phyloP scores from a whole-genome alignment of 2,113 vertebrate species.

The Epinephelus lanceolatus region DNA sequence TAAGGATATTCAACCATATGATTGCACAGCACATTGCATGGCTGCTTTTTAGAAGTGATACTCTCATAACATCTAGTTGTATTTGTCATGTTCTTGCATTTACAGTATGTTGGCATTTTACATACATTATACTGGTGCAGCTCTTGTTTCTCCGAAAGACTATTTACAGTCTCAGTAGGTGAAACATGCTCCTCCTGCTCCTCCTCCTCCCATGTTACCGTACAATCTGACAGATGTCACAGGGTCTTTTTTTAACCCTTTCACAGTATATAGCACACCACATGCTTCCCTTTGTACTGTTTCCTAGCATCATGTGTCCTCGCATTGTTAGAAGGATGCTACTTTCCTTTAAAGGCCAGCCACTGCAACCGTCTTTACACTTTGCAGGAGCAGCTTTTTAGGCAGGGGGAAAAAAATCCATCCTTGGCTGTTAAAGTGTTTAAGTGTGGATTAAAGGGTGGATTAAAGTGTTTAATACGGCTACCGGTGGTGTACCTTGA shows the following conservation, averaged over 20 bases:
- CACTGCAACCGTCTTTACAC: constrained; percentile 5
- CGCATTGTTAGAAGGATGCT: neutral
- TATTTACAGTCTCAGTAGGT: constrained; percentile 6
- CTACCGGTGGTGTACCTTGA: constrained; percentile 31
- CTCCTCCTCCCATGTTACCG: neutral
- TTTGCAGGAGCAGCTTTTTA: constrained; percentile 33
- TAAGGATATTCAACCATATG: no score
- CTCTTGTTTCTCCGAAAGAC: neutral
- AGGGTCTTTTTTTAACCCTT: constrained; percentile 8
- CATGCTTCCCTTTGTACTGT: constrained; percentile 9
- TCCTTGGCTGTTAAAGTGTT: constrained; percentile 33
- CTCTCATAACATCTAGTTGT: neutral
- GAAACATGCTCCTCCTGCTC: neutral
- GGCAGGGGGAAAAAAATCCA: constrained; percentile 25
- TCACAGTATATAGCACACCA: neutral
- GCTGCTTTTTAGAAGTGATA: neutral
- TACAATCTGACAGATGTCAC: constrained; percentile 24
- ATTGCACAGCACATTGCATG: no score
- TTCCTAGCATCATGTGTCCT: neutral
- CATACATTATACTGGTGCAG: neutral
- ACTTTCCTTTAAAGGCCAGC: constrained; percentile 2
- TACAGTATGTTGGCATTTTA: neutral
- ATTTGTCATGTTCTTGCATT: neutral
- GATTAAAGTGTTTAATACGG: constrained; percentile 43
- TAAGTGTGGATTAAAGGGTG: constrained; percentile 40